Percentiles rank a stretch among this genome's conserved stretches.
phyloP scores from a whole-genome alignment of 2,888 invertebrate species.

The Dryomyza anilis region DNA sequence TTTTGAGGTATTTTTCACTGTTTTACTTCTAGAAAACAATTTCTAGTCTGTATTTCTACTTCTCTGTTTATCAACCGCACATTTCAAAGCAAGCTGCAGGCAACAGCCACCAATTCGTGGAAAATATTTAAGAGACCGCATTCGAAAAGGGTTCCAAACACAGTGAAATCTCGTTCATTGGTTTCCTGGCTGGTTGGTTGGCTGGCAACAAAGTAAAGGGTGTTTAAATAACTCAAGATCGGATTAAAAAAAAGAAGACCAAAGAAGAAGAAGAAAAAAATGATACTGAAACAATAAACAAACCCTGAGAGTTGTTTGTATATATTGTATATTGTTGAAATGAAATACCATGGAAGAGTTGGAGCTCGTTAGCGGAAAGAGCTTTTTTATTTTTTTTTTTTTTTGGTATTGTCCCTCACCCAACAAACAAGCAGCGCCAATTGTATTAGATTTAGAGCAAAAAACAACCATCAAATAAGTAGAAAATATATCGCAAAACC shows the following conservation, averaged over 20 bases:
- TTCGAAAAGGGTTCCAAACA: background rate
- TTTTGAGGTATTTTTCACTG: no score
- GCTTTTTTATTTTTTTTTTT: no score
- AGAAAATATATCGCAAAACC: background rate
- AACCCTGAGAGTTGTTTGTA: no score
- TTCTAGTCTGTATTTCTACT: no score
- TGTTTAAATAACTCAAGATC: conserved; percentile 12
- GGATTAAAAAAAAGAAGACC: conserved; percentile 10
- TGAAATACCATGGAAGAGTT: background rate
- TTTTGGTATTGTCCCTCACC: background rate
- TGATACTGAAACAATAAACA: conserved; percentile 2
- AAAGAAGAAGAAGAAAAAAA: background rate
- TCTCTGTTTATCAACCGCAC: no score
- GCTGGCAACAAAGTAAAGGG: background rate
- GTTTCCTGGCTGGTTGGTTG: background rate
- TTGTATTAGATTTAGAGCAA: conserved; percentile 22
- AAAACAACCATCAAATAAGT: no score
- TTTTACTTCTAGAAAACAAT: no score
- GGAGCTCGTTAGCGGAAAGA: conserved; percentile 12
- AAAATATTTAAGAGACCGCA: background rate
- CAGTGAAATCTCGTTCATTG: background rate
- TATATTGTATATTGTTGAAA: no score
- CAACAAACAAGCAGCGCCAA: background rate
- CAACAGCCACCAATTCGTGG: background rate
- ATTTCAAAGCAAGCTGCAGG: no score